These are phyloP conservation scores for Babylonia areolata DNA, from an alignment of 1,140 invertebrate genomes.

Conservation along the genomic window DNA sequence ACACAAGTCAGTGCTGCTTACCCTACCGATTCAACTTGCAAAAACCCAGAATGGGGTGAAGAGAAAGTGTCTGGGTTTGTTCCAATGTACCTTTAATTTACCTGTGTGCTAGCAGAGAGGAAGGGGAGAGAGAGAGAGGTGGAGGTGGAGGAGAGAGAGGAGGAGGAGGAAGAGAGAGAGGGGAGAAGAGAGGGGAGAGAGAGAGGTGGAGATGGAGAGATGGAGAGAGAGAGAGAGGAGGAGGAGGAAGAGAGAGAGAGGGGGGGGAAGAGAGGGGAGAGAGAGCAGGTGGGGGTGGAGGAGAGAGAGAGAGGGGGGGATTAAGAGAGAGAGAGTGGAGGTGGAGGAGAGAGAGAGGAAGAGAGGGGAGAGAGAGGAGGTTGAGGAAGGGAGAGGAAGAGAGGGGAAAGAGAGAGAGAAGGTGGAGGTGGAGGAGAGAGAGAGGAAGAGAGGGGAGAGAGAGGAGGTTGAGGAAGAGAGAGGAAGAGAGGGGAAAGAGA, in stretches of 20 bases:
- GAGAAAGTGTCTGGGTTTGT: too few species aligned
- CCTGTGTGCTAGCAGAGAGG: too few species aligned
- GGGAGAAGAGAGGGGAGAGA: too few species aligned
- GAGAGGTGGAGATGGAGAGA: neutral
- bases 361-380: constrained; percentile 21
- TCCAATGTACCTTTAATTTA: too few species aligned
- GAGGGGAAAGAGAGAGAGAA: constrained; percentile 25
- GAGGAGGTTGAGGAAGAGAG: neutral
- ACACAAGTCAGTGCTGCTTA: too few species aligned
- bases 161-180: too few species aligned
- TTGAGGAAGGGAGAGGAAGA: constrained; percentile 19
- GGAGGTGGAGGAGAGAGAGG: too few species aligned
- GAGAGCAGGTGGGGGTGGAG: constrained; percentile 3
- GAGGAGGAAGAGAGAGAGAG: neutral
- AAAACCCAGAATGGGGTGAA: too few species aligned
- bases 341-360: constrained; percentile 19
- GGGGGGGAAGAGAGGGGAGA: neutral
- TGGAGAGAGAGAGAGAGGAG: neutral
- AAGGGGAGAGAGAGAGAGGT: too few species aligned
- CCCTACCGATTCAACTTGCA: too few species aligned
- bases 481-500: neutral
- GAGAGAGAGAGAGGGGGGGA: constrained; percentile 22
- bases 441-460: neutral
- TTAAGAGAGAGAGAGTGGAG: neutral
- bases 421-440: neutral